Conservation (phyloP, 2,888 invertebrate species). For the Hydropsyche betteni region DNA sequence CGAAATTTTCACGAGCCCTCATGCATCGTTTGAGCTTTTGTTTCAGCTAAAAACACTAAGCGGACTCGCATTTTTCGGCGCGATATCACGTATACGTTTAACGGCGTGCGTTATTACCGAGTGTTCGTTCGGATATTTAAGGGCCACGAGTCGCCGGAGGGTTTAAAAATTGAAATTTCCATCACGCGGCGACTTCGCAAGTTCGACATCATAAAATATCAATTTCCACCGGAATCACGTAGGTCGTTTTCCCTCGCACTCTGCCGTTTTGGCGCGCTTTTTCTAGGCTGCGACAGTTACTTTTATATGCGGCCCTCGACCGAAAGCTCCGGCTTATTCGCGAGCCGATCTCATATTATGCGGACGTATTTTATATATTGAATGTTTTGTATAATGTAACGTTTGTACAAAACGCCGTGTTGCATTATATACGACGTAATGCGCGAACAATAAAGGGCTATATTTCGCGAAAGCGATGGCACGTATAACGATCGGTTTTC, state of each 20-base stretch:
- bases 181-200: constrained; percentile 51
- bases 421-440: constrained; percentile 10
- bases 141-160: background rate
- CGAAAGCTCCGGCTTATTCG: constrained; percentile 19
- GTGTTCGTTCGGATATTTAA: background rate
- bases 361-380: background rate
- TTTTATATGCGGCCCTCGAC: constrained; percentile 31
- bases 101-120: constrained; percentile 6
- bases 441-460: constrained; percentile 16
- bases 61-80: background rate
- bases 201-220: constrained; percentile 52
- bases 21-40: too few relatives aligned
- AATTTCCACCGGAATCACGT: constrained; percentile 52
- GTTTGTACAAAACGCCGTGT: too few relatives aligned
- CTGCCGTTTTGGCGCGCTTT: constrained; percentile 20
- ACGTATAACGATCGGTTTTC: constrained; percentile 7
- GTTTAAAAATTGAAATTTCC: constrained; percentile 45
- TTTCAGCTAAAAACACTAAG: too few relatives aligned
- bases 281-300: constrained; percentile 22
- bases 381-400: background rate
- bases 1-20: too few relatives aligned
- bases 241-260: constrained; percentile 46
- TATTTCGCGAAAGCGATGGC: constrained; percentile 9
- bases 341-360: constrained; percentile 7
- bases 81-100: constrained; percentile 2